phyloP scores from a whole-genome alignment of 1,140 invertebrate genomes.

The Drosophila littoralis region DNA sequence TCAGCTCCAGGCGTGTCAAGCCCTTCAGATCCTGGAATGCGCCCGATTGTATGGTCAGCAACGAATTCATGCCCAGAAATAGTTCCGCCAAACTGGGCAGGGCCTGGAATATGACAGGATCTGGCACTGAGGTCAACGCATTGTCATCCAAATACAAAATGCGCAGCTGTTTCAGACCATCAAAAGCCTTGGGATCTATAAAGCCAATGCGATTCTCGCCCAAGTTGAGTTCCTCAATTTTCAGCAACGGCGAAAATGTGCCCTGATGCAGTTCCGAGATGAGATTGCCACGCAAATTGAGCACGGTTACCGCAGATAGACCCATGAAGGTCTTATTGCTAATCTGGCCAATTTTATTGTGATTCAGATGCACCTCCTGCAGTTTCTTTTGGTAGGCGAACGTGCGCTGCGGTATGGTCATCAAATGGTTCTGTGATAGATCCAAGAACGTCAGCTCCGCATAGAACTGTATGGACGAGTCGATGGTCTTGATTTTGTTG shows the following conservation, averaged over 20 bases:
- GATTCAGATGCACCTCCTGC: slow-evolving; percentile 92
- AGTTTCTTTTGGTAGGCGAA: slow-evolving; percentile 93
- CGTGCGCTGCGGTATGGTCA: slow-evolving; percentile 90
- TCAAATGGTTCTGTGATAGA: slow-evolving; percentile 92
- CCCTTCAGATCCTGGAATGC: slow-evolving; percentile 91
- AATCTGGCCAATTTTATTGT: slow-evolving; percentile 93
- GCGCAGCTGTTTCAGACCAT: slow-evolving; percentile 90
- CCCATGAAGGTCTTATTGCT: slow-evolving; percentile 92
- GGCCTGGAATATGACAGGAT: slow-evolving; percentile 88
- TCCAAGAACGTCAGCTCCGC: slow-evolving; percentile 93
- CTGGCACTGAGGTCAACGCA: slow-evolving; percentile 90
- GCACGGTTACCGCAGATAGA: slow-evolving; percentile 90
- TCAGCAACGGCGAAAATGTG: slow-evolving; percentile 90
- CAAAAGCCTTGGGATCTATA: slow-evolving; percentile 92
- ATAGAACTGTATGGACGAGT: slow-evolving; percentile 94
- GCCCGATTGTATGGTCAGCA: slow-evolving; percentile 89
- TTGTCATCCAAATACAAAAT: slow-evolving; percentile 94
- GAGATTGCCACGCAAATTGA: slow-evolving; percentile 93
- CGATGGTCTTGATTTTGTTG: slow-evolving; percentile 95
- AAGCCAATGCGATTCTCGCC: slow-evolving; percentile 93
- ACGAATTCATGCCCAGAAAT: slow-evolving; percentile 92
- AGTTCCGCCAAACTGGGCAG: slow-evolving; percentile 92
- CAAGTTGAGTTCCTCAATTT: slow-evolving; percentile 93
- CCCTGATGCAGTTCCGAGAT: slow-evolving; percentile 91
- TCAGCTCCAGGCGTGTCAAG: slow-evolving; percentile 91